Conservation (phyloP, 92 coral and sea anemone genomes). For the Paragorgia papillata region DNA sequence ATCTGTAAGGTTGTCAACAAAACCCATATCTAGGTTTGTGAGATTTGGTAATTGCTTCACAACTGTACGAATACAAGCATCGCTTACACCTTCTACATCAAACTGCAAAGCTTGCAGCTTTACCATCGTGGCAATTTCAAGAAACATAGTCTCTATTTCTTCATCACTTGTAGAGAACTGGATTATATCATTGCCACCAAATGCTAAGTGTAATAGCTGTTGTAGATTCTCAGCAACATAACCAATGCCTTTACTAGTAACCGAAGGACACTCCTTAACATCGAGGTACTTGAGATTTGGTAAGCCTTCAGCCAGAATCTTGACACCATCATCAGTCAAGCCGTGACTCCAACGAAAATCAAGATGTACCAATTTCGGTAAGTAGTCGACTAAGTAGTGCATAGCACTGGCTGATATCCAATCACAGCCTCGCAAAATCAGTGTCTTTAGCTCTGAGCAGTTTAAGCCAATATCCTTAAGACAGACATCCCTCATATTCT, state of each 20-base stretch:
- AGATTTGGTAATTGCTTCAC: slow-evolving; percentile 71
- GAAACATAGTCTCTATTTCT: slow-evolving; percentile 72
- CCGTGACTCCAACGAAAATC: slow-evolving; percentile 90
- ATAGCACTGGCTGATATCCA: slow-evolving; percentile 80
- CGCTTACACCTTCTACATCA: slow-evolving; percentile 81
- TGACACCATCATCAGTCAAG: slow-evolving; percentile 65
- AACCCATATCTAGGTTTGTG: slow-evolving; percentile 75
- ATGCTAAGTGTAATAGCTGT: slow-evolving; percentile 71
- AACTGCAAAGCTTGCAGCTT: slow-evolving; percentile 70
- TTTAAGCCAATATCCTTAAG: slow-evolving; percentile 58
- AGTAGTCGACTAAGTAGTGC: slow-evolving; percentile 65
- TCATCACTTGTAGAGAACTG: slow-evolving; percentile 70
- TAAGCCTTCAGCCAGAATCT: slow-evolving; percentile 69
- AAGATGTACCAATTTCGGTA: slow-evolving; percentile 64
- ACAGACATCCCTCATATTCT: slow-evolving; percentile 76
- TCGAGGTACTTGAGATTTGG: slow-evolving; percentile 74
- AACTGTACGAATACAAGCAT: slow-evolving; percentile 65
- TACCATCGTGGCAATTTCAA: slow-evolving; percentile 68
- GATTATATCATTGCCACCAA: slow-evolving; percentile 83
- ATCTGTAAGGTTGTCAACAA: slow-evolving; percentile 77
- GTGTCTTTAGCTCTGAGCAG: slow-evolving; percentile 68
- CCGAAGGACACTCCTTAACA: slow-evolving; percentile 77
- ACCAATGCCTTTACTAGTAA: slow-evolving; percentile 76
- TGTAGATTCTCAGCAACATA: slow-evolving; percentile 68
- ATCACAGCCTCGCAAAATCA: slow-evolving; percentile 84